phyloP scores from a whole-genome alignment of 2,113 vertebrate species.

The Microtus ochrogaster region DNA sequence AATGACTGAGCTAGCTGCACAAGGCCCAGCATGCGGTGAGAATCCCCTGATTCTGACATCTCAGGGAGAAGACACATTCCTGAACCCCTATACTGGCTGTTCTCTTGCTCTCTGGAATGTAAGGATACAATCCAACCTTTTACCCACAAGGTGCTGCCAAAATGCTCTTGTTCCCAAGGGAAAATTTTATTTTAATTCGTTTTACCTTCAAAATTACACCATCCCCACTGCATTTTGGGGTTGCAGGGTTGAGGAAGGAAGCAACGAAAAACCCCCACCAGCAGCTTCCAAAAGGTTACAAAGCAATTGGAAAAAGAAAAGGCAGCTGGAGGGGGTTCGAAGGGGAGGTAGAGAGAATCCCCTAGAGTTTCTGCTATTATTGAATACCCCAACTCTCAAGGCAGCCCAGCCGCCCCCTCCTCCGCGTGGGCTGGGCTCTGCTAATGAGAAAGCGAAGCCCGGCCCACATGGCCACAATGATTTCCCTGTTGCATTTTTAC shows the following conservation, averaged over 20 bases:
- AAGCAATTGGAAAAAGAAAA: constrained; percentile 33
- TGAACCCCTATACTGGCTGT: neutral
- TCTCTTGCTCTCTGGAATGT: neutral
- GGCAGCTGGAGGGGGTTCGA: constrained; percentile 47
- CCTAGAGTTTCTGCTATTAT: constrained; percentile 72
- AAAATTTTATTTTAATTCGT: constrained; percentile 74
- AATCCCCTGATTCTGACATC: neutral
- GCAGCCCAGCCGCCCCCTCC: constrained; percentile 38
- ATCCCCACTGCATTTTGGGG: constrained; percentile 65
- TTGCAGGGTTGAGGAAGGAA: constrained; percentile 32
- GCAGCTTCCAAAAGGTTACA: constrained; percentile 60
- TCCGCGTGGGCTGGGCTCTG: constrained; percentile 54
- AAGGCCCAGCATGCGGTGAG: neutral
- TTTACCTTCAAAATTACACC: constrained; percentile 76
- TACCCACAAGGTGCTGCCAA: constrained; percentile 38
- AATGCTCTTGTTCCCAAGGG: constrained; percentile 65
- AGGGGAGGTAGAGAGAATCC: constrained; percentile 66
- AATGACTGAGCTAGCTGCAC: neutral
- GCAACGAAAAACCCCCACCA: constrained; percentile 38
- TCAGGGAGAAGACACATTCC: neutral
- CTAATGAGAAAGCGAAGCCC: constrained; percentile 74
- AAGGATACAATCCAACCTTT: constrained; percentile 58
- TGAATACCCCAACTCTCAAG: constrained; percentile 75
- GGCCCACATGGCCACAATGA: constrained; percentile 73
- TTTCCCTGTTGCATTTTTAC: constrained; percentile 65